Evolutionary conservation across 2,888 invertebrate genomes (phyloP).

Genomic region (Malachius bipustulatus): DNA sequence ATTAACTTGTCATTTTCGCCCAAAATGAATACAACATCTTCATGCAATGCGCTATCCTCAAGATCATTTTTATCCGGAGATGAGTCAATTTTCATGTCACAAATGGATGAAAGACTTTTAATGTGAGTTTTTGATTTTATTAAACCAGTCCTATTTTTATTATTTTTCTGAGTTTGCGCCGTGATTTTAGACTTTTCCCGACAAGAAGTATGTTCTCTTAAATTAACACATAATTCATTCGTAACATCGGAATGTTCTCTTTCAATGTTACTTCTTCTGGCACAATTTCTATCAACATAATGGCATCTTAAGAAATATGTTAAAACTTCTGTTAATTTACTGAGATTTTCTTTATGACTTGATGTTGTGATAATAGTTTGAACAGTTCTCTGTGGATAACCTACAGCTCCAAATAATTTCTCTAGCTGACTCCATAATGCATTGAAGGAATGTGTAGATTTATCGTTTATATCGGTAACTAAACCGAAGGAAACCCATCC

Average conservation of each 20-base stretch:
- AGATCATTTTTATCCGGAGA: too few relatives aligned
- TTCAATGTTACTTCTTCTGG: conserved; percentile 17
- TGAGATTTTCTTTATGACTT: conserved; percentile 52
- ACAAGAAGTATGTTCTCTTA: too few relatives aligned
- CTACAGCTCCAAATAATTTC: conserved; percentile 77
- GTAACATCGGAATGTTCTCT: too few relatives aligned
- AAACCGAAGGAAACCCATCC: conserved; percentile 79
- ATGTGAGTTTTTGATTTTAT: too few relatives aligned
- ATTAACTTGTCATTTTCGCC: conserved; percentile 59
- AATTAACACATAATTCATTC: too few relatives aligned
- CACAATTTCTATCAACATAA: conserved; percentile 43
- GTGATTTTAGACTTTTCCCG: too few relatives aligned
- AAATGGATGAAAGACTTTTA: too few relatives aligned
- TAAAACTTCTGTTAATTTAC: conserved; percentile 62
- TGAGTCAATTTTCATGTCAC: too few relatives aligned
- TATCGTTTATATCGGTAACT: conserved; percentile 41
- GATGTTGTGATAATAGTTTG: conserved; percentile 68
- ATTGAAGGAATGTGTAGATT: conserved; percentile 61
- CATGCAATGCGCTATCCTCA: too few relatives aligned
- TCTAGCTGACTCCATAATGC: conserved; percentile 83
- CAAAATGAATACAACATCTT: conserved; percentile 53
- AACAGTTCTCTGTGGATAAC: conserved; percentile 62
- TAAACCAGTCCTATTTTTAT: too few relatives aligned
- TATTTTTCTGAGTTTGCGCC: too few relatives aligned
- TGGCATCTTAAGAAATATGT: conserved; percentile 80